Conservation (phyloP, 2,888 invertebrate species). For the Nephrotoma flavescens region DNA sequence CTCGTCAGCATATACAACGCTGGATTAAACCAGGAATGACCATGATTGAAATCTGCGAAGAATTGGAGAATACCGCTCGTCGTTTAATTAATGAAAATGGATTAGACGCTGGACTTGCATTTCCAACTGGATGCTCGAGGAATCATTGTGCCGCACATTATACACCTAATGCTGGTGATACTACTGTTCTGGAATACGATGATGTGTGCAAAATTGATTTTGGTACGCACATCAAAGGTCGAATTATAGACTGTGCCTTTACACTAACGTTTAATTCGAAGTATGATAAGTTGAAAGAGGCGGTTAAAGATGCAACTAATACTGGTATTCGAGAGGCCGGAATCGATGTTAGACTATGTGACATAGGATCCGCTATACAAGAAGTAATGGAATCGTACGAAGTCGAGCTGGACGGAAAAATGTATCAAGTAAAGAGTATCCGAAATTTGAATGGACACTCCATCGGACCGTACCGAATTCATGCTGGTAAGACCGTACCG, state of each 20-base stretch:
- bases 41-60: slow-evolving; percentile 97
- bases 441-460: slow-evolving; percentile 98
- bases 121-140: slow-evolving; percentile 96
- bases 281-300: slow-evolving; percentile 85
- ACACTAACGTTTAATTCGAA: slow-evolving; percentile 93
- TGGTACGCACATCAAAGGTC: slow-evolving; percentile 94
- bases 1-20: slow-evolving; percentile 51
- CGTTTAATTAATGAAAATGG: slow-evolving; percentile 89
- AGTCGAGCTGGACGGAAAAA: slow-evolving; percentile 91
- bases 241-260: slow-evolving; percentile 98
- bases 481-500: slow-evolving; percentile 97
- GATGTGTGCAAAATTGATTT: slow-evolving; percentile 99
- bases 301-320: slow-evolving; percentile 96
- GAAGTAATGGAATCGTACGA: slow-evolving; percentile 99
- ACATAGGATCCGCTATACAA: slow-evolving; percentile 91
- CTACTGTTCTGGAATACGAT: slow-evolving; percentile 84
- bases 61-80: slow-evolving; percentile 82
- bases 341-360: slow-evolving; percentile 94
- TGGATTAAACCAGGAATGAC: slow-evolving; percentile 98
- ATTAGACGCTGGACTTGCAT: slow-evolving; percentile 83
- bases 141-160: slow-evolving; percentile 99
- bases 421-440: slow-evolving; percentile 92
- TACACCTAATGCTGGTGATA: slow-evolving; percentile 96
- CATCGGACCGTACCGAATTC: slow-evolving; percentile 95
- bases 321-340: slow-evolving; percentile 93